Evolutionary conservation across 2,113 vertebrate genomes (phyloP).

Genomic region (human (Homo sapiens)): GRCh38 chr5:172413501-172414000

Average conservation of each 20-base stretch:
- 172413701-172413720: not conserved
- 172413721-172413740: not conserved
- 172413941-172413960: not conserved
- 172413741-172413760: not conserved
- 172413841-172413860: not conserved
- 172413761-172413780: not conserved
- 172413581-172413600: not conserved
- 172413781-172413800: not conserved
- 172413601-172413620: not conserved
- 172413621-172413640: not conserved
- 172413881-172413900: not conserved
- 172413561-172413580: not conserved
- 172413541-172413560: not conserved
- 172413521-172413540: not conserved
- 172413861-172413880: not conserved
- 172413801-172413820: too few relatives aligned
- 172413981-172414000: not conserved
- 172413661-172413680: not conserved
- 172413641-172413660: not conserved
- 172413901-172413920: not conserved
- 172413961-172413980: not conserved
- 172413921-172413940: not conserved
- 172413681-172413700: not conserved
- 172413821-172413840: not conserved
- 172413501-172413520: not conserved